Conservation (phyloP, 2,888 invertebrate genomes). For the Chaetoderma sp. region DNA sequence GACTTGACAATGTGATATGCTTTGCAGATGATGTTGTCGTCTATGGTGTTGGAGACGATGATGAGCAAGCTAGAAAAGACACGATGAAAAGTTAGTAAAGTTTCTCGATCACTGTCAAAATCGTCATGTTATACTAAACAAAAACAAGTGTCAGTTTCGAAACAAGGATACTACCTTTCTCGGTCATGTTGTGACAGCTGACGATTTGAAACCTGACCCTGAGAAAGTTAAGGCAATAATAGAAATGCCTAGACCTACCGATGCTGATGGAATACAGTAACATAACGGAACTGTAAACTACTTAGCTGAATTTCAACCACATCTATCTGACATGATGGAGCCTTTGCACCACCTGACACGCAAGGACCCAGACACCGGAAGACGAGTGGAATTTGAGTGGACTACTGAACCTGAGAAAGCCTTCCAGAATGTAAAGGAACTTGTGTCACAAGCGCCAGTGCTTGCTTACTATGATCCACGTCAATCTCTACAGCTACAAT, state of each 20-base stretch:
- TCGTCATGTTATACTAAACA: conserved; percentile 25
- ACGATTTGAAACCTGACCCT: conserved; percentile 28
- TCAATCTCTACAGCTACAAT: conserved; percentile 15
- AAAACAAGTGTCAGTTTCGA: conserved; percentile 19
- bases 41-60: conserved; percentile 17
- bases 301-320: conserved; percentile 29
- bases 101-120: conserved; percentile 23
- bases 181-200: conserved; percentile 22
- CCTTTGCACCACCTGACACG: conserved; percentile 23
- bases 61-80: conserved; percentile 23
- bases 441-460: conserved; percentile 20
- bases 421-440: conserved; percentile 26
- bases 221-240: conserved; percentile 26
- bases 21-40: conserved; percentile 31
- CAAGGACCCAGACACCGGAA: too few relatives aligned
- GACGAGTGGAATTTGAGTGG: conserved; percentile 23
- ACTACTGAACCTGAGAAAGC: conserved; percentile 18
- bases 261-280: conserved; percentile 25
- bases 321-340: conserved; percentile 23
- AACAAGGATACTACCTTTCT: conserved; percentile 21
- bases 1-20: conserved; percentile 17
- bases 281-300: conserved; percentile 29
- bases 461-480: conserved; percentile 19
- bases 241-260: conserved; percentile 28
- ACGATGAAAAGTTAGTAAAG: conserved; percentile 20